phyloP scores from a whole-genome alignment of 2,113 vertebrate species.

The Rhabdornis inornatus region DNA sequence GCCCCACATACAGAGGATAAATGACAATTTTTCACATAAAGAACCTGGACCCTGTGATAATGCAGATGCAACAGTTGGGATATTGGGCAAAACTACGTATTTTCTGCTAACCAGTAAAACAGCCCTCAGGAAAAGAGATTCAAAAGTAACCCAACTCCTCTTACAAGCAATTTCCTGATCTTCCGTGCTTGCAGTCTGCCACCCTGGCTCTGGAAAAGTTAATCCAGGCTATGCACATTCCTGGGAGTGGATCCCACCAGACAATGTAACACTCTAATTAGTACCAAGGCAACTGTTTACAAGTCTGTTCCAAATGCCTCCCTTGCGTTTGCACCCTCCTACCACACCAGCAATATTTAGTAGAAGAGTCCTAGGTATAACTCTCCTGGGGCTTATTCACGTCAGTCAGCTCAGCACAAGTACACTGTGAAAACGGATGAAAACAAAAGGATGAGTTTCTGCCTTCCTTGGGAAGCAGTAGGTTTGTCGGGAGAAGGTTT shows the following conservation, averaged over 20 bases:
- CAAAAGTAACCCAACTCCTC: background rate
- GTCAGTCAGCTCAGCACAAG: constrained; percentile 33
- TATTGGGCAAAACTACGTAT: background rate
- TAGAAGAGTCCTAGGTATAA: constrained; percentile 32
- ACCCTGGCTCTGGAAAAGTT: constrained; percentile 22
- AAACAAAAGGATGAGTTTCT: constrained; percentile 29
- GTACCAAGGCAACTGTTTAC: constrained; percentile 65
- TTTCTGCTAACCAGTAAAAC: background rate
- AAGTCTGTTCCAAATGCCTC: constrained; percentile 51
- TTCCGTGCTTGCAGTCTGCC: background rate
- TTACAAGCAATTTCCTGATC: background rate
- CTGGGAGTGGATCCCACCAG: constrained; percentile 49
- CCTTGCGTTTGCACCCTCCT: constrained; percentile 51
- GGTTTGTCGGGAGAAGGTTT: background rate
- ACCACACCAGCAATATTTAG: constrained; percentile 51
- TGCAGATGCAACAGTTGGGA: background rate
- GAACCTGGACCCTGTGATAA: background rate
- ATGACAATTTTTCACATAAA: background rate
- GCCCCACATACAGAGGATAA: background rate
- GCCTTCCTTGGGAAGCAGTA: background rate
- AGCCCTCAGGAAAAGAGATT: background rate
- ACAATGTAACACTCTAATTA: constrained; percentile 48
- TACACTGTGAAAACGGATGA: constrained; percentile 1
- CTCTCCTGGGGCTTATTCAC: constrained; percentile 43
- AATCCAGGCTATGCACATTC: constrained; percentile 33